Evolutionary conservation across 2,888 invertebrate species (phyloP).

Genomic region (Nysson spinosus): DNA sequence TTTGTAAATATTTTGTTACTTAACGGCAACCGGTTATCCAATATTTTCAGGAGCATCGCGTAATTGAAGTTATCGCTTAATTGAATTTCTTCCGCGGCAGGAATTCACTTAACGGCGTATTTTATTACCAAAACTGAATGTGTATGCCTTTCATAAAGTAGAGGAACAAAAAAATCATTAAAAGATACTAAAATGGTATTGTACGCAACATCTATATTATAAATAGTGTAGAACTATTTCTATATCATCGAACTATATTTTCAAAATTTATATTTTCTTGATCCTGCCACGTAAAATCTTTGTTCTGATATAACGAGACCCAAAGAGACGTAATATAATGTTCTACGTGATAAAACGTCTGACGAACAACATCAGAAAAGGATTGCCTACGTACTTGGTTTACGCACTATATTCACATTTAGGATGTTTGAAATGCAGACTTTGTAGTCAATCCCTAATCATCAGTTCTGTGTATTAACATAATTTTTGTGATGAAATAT

Average conservation of each 20-base stretch:
- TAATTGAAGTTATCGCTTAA: constrained; percentile 14
- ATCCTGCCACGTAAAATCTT: constrained; percentile 56
- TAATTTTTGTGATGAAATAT: constrained; percentile 8
- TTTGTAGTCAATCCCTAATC: constrained; percentile 23
- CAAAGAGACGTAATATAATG: constrained; percentile 32
- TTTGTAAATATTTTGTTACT: constrained; percentile 46
- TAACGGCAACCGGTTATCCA: constrained; percentile 27
- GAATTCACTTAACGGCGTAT: constrained; percentile 26
- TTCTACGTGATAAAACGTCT: constrained; percentile 36
- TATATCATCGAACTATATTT: constrained; percentile 14
- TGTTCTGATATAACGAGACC: constrained; percentile 34
- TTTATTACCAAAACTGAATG: constrained; percentile 26
- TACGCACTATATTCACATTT: constrained; percentile 40
- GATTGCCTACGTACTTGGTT: constrained; percentile 37
- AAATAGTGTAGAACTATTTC: constrained; percentile 21
- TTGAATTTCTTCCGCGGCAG: constrained; percentile 26
- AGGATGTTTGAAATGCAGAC: constrained; percentile 53
- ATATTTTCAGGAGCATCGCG: constrained; percentile 25
- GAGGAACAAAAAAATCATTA: constrained; percentile 22
- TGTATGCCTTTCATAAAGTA: constrained; percentile 12
- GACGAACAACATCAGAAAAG: constrained; percentile 31
- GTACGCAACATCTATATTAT: no score
- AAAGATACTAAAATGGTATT: constrained; percentile 28
- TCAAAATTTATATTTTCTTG: constrained; percentile 23
- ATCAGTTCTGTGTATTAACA: constrained; percentile 15